A percentile compares a stretch with the other conserved stretches of the same genome.
These are phyloP conservation scores for Mormyrus hasselquistii DNA, from an alignment of 2,797 vertebrate genomes.

Conservation along the genomic window DNA sequence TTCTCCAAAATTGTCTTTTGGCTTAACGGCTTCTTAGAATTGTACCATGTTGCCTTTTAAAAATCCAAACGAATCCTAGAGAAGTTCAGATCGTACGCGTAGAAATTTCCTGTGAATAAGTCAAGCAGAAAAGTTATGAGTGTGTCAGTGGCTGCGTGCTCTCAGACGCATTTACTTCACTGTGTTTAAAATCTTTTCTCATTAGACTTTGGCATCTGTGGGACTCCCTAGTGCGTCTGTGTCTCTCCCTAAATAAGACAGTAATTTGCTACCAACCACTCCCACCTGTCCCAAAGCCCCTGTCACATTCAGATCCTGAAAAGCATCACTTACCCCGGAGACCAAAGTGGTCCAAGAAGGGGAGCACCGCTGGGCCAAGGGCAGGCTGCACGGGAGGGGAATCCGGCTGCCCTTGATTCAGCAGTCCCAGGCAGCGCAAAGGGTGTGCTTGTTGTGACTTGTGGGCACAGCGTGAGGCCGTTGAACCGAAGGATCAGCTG, in stretches of 20 bases:
- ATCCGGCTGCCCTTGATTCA: background rate
- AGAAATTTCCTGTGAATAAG: background rate
- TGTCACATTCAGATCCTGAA: background rate
- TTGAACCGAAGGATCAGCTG: background rate
- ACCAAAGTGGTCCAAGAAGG: background rate
- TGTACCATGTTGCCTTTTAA: background rate
- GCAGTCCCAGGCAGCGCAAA: background rate
- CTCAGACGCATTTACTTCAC: background rate
- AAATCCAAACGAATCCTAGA: background rate
- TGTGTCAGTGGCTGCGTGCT: background rate
- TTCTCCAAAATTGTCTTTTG: slow-evolving; percentile 2
- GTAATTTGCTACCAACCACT: background rate
- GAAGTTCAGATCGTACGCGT: background rate
- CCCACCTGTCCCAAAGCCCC: background rate
- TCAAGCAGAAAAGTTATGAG: background rate
- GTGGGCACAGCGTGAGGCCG: background rate
- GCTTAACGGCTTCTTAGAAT: background rate
- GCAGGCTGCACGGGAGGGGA: background rate
- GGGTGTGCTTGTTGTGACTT: background rate
- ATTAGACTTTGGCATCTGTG: background rate
- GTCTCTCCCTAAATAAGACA: background rate
- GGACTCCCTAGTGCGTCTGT: background rate
- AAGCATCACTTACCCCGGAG: background rate
- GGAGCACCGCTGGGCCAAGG: background rate
- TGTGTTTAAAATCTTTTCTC: background rate